phyloP scores from a whole-genome alignment of 1,140 invertebrate species.

The Alviniconcha marisindica region DNA sequence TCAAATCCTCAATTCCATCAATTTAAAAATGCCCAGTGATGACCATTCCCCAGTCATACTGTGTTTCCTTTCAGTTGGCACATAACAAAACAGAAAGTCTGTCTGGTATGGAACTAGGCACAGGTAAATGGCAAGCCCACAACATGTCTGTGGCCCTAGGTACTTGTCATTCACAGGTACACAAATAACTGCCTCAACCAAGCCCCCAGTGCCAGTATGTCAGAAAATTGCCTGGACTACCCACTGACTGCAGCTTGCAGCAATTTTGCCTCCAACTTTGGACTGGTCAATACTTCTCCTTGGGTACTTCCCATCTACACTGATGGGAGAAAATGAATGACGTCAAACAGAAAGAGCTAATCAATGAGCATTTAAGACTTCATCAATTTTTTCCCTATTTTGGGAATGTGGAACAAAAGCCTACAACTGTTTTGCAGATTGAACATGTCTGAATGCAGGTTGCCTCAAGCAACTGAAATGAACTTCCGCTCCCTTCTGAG shows the following conservation, averaged over 20 bases:
- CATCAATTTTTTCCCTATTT: constrained; percentile 31
- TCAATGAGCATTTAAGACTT: constrained; percentile 40
- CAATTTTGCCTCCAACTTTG: background rate
- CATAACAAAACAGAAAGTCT: too few relatives aligned
- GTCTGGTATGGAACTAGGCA: too few relatives aligned
- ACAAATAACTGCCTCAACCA: too few relatives aligned
- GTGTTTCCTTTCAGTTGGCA: too few relatives aligned
- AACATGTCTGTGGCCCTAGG: too few relatives aligned
- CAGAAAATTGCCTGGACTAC: too few relatives aligned
- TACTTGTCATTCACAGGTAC: too few relatives aligned
- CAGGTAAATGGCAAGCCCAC: too few relatives aligned
- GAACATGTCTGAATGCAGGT: constrained; percentile 7
- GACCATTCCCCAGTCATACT: too few relatives aligned
- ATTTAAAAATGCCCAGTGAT: too few relatives aligned
- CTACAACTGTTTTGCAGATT: constrained; percentile 19
- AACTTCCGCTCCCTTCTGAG: background rate
- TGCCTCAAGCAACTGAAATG: background rate
- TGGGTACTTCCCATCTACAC: constrained; percentile 11
- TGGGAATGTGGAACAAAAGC: constrained; percentile 10
- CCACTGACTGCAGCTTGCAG: background rate
- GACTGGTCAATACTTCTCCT: constrained; percentile 36
- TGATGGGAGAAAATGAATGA: constrained; percentile 28
- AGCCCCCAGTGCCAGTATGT: too few relatives aligned
- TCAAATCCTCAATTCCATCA: too few relatives aligned
- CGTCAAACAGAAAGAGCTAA: constrained; percentile 40